A percentile compares a stretch with the other conserved stretches of the same genome.
Evolutionary conservation across 2,113 vertebrate species (phyloP).

Genomic region (Myotis davidii): DNA sequence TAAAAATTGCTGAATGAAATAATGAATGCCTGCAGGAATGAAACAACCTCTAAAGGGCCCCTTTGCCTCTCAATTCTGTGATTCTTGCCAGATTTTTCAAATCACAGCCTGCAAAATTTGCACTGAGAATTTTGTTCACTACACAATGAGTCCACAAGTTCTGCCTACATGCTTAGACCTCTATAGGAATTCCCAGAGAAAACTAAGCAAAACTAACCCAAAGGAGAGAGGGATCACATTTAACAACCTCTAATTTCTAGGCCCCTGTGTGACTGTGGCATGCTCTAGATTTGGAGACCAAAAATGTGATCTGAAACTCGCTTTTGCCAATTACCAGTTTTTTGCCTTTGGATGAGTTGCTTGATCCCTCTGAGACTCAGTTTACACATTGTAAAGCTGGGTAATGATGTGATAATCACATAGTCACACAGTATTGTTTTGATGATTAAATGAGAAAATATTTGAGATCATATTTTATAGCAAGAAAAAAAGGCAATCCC

Average conservation of each 20-base stretch:
- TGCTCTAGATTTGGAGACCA: not conserved
- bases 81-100: not conserved
- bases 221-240: not conserved
- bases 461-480: not conserved
- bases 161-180: not conserved
- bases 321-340: not conserved
- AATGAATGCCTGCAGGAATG: not conserved
- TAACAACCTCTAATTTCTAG: not conserved
- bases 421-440: not conserved
- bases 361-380: not conserved
- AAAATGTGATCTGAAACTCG: not conserved
- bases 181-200: not conserved
- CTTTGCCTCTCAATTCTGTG: not conserved
- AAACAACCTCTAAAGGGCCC: not conserved
- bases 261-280: accelerated
- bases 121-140: not conserved
- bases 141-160: not conserved
- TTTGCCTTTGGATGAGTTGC: not conserved
- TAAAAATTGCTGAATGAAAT: not conserved
- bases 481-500: not conserved
- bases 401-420: not conserved
- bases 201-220: not conserved
- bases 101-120: constrained; percentile 5
- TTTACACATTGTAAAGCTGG: not conserved
- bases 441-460: constrained; percentile 18